phyloP scores from a whole-genome alignment of 92 coral and sea anemone species.

The Scolanthus callimorphus region DNA sequence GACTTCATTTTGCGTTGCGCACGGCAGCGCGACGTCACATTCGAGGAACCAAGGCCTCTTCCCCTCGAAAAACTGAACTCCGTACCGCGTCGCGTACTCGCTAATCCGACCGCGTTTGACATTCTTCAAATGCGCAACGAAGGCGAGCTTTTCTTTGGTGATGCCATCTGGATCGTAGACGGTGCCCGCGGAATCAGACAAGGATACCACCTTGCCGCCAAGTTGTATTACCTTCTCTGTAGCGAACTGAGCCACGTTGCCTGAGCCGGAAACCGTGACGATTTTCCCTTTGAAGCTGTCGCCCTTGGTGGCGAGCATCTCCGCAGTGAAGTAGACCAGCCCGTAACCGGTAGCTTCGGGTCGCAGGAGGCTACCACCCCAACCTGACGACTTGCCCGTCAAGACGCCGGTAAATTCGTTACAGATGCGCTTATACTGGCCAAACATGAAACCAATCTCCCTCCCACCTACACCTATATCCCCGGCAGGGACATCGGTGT shows the following conservation, averaged over 20 bases:
- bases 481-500: slow-evolving; percentile 91
- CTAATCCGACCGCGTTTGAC: slow-evolving; percentile 77
- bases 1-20: slow-evolving; percentile 87
- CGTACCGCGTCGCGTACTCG: slow-evolving; percentile 58
- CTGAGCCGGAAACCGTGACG: slow-evolving; percentile 79
- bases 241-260: slow-evolving; percentile 90
- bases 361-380: slow-evolving; percentile 86
- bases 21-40: slow-evolving; percentile 82
- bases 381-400: slow-evolving; percentile 66
- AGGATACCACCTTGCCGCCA: slow-evolving; percentile 78
- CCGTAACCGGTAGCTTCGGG: slow-evolving; percentile 95
- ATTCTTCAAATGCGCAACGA: slow-evolving; percentile 42
- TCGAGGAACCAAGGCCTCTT: slow-evolving; percentile 85
- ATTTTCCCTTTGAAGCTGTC: slow-evolving; percentile 71
- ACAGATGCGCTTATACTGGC: slow-evolving; percentile 81
- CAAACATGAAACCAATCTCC: slow-evolving; percentile 90
- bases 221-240: slow-evolving; percentile 71
- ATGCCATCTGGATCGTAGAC: slow-evolving; percentile 74
- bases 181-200: slow-evolving; percentile 82
- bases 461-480: slow-evolving; percentile 89
- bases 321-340: slow-evolving; percentile 83
- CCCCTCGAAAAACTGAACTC: slow-evolving; percentile 68
- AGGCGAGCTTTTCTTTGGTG: slow-evolving; percentile 46
- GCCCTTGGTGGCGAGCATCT: slow-evolving; percentile 75
- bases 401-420: slow-evolving; percentile 87